phyloP scores from a whole-genome alignment of 2,888 invertebrate genomes.

The Drosophila bunnanda region DNA sequence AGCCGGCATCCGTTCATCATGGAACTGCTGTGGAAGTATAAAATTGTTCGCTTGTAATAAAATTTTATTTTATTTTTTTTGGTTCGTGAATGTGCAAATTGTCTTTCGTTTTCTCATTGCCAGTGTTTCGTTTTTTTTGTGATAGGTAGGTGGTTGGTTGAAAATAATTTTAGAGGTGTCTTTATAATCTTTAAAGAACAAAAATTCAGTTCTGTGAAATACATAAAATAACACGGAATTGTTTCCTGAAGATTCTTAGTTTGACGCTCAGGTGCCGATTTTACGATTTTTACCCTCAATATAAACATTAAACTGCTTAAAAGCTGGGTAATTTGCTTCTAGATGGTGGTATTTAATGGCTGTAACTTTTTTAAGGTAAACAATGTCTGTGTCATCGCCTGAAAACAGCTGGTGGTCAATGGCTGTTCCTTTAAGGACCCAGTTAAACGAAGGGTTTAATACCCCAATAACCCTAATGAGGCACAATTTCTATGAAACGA shows the following conservation, averaged over 20 bases:
- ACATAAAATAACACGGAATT: background rate
- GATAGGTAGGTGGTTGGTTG: background rate
- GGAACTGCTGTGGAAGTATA: constrained; percentile 54
- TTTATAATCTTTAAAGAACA: background rate
- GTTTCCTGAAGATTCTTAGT: constrained; percentile 24
- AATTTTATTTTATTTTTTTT: constrained; percentile 25
- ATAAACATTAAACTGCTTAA: constrained; percentile 18
- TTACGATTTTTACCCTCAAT: constrained; percentile 13
- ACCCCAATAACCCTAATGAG: constrained; percentile 26
- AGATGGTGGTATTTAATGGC: constrained; percentile 39
- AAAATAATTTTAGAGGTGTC: background rate
- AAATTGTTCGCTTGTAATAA: constrained; percentile 39
- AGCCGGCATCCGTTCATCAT: constrained; percentile 28
- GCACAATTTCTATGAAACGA: constrained; percentile 26
- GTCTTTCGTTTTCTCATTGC: background rate
- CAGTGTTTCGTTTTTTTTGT: background rate
- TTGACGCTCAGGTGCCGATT: too few relatives aligned
- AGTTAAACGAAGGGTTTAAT: constrained; percentile 42
- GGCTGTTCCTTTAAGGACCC: constrained; percentile 45
- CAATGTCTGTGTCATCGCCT: constrained; percentile 11
- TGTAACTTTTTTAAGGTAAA: constrained; percentile 31
- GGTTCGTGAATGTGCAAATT: background rate
- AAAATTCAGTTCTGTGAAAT: background rate
- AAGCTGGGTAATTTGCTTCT: constrained; percentile 14
- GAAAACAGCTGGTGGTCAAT: constrained; percentile 44